Evolutionary conservation across 2,888 invertebrate species (phyloP).

Genomic region (Plemyria rubiginata): DNA sequence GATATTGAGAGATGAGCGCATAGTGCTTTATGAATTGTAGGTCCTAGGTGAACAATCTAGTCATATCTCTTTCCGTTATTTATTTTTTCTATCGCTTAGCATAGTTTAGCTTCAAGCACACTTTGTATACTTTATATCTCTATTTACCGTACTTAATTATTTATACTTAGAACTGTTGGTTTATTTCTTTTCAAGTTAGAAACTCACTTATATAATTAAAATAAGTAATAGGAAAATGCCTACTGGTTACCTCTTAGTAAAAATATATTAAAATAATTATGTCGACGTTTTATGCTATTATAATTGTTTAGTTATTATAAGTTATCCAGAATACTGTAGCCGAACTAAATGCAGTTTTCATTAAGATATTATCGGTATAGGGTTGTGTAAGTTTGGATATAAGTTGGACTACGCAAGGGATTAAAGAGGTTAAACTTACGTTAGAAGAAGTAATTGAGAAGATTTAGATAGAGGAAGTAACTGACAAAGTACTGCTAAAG

Average conservation of each 20-base stretch:
- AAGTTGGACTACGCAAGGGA: conserved; percentile 70
- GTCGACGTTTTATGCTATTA: conserved; percentile 37
- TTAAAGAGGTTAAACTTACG: conserved; percentile 66
- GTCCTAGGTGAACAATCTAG: conserved; percentile 82
- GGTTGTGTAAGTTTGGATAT: conserved; percentile 45
- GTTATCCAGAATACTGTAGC: conserved; percentile 83
- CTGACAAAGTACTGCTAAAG: conserved; percentile 63
- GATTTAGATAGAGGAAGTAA: conserved; percentile 56
- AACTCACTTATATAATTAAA: conserved; percentile 39
- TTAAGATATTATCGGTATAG: conserved; percentile 46
- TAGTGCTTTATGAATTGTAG: conserved; percentile 84
- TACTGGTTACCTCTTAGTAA: conserved; percentile 37
- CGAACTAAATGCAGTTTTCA: conserved; percentile 41
- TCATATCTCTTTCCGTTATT: conserved; percentile 81
- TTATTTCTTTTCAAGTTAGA: conserved; percentile 45
- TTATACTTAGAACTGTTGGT: conserved; percentile 44
- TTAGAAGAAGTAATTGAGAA: conserved; percentile 55
- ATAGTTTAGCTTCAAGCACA: conserved; percentile 85
- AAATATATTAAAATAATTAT: conserved; percentile 30
- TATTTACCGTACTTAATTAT: conserved; percentile 52
- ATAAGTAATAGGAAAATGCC: conserved; percentile 35
- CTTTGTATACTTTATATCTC: conserved; percentile 56
- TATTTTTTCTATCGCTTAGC: conserved; percentile 82
- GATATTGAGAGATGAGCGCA: conserved; percentile 82
- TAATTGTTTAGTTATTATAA: conserved; percentile 65